Base-by-base conservation (phyloP, 2,797 vertebrate species). In the Clarias laeviceps region DNA sequence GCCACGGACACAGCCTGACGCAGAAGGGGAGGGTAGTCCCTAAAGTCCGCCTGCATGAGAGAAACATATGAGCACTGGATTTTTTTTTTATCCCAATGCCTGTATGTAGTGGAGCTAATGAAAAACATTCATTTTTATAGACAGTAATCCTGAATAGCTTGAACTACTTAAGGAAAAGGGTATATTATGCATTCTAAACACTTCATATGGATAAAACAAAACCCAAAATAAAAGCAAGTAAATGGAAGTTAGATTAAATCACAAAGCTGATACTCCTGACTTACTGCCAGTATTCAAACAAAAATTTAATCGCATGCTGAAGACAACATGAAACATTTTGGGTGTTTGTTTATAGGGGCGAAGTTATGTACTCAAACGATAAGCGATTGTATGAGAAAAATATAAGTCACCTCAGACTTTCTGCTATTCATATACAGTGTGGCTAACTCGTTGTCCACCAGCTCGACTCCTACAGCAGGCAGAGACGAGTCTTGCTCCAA, bases 371-470 rank as follows among this genome's bases (percentile, higher is more conserved):
- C 11, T 40, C 4, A 70, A 37, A 45, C 68, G n/a, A n/a, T n/a
- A n/a, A 62, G 8, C 0, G 5, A 78, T 61, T 62, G n/a, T 3
- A 7, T 1, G 7, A 62, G 34, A 78, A 37, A 24, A 24, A 17
- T 9, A 77, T 24, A 17, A 6, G 37, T 82, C 90, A 99, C 98
- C 97, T 99, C 98, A 3, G 98, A 99, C 87, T 97, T 98, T 92
- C 97, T 97, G 96, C 98, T 98, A 94, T 99, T 99, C 98, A 99
- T 99, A 91, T 99, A 99, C n/a, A 99, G 94, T 3, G 96, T 96
- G 73, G 97, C 96, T 88, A 99, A 86, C 62, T 99, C 98, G 0
- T 99, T 99, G 93, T 99, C 98, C 74, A 99, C 94, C 86, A 99
- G 94, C 88, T 99, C 98, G 82, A 99, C 98, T 22, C 97, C 98